Evolutionary conservation across 2,888 invertebrate species (phyloP).

Genomic region (Sarcophaga carnaria): DNA sequence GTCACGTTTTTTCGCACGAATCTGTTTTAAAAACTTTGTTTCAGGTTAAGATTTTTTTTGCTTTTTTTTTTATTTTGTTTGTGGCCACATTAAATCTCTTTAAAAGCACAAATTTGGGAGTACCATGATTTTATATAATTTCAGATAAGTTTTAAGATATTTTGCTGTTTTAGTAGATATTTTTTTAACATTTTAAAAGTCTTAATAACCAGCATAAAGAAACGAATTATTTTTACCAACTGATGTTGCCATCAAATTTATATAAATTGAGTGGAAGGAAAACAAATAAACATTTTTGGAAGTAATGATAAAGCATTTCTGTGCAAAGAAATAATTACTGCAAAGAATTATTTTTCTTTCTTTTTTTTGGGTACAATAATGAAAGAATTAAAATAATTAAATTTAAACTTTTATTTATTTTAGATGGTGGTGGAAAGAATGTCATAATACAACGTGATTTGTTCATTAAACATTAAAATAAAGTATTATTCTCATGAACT

Average conservation of each 20-base stretch:
- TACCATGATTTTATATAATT: conserved; percentile 53
- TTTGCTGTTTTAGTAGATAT: conserved; percentile 7
- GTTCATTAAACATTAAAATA: not conserved
- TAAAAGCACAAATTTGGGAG: conserved; percentile 14
- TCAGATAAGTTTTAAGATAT: conserved; percentile 47
- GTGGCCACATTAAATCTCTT: not conserved
- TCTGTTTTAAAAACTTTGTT: conserved; percentile 57
- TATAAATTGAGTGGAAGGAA: not conserved
- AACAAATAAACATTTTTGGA: conserved; percentile 38
- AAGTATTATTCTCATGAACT: too few species aligned
- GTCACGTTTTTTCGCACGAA: conserved; percentile 72
- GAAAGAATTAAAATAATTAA: not conserved
- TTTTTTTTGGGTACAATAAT: not conserved
- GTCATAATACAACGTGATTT: not conserved
- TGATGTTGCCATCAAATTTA: conserved; percentile 40
- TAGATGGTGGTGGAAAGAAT: not conserved
- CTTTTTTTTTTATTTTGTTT: conserved; percentile 1
- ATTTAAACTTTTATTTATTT: not conserved
- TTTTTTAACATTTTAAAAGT: conserved; percentile 42
- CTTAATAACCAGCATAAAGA: conserved; percentile 58
- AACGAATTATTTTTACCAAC: conserved; percentile 33
- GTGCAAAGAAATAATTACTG: not conserved
- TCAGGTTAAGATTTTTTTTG: conserved; percentile 11
- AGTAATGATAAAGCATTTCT: conserved; percentile 21
- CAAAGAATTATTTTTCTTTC: too few species aligned